These are phyloP conservation scores for Bembecia ichneumoniformis DNA, from an alignment of 2,888 invertebrate species.

Conservation along the genomic window DNA sequence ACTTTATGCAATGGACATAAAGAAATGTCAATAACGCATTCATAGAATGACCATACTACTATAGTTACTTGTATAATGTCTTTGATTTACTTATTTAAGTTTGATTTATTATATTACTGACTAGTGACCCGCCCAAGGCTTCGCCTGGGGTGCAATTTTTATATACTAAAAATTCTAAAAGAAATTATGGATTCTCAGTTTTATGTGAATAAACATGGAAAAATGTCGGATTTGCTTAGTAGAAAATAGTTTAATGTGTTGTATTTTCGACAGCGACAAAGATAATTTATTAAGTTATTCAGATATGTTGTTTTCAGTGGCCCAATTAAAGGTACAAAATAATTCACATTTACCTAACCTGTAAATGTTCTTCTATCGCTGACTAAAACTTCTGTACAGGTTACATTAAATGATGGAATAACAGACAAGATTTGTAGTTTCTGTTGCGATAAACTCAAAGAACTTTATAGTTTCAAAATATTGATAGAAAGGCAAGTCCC, in stretches of 20 bases:
- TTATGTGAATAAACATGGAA: slow-evolving; percentile 15
- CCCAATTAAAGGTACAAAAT: slow-evolving; percentile 30
- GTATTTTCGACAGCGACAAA: slow-evolving; percentile 20
- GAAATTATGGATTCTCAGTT: no score
- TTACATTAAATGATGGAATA: slow-evolving; percentile 17
- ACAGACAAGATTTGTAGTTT: slow-evolving; percentile 31
- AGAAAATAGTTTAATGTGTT: slow-evolving; percentile 21
- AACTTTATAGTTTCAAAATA: slow-evolving; percentile 36
- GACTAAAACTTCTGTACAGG: slow-evolving; percentile 18
- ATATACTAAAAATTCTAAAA: no score
- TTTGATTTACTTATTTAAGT: no score
- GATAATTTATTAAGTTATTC: slow-evolving; percentile 19
- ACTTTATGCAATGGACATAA: no score
- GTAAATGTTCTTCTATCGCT: no score
- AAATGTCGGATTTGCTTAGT: slow-evolving; percentile 42
- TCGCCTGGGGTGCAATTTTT: no score
- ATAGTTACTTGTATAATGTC: no score
- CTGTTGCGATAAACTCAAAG: slow-evolving; percentile 43
- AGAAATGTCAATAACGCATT: no score
- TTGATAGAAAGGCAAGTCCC: slow-evolving; percentile 35
- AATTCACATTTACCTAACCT: not conserved
- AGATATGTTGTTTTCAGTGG: slow-evolving; percentile 31
- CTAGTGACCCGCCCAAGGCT: no score
- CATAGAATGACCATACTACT: no score
- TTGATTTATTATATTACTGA: no score